Percentiles rank a stretch among this genome's conserved stretches.
Conservation (phyloP, 2,113 vertebrate genomes). For the Irena cyanogastra region DNA sequence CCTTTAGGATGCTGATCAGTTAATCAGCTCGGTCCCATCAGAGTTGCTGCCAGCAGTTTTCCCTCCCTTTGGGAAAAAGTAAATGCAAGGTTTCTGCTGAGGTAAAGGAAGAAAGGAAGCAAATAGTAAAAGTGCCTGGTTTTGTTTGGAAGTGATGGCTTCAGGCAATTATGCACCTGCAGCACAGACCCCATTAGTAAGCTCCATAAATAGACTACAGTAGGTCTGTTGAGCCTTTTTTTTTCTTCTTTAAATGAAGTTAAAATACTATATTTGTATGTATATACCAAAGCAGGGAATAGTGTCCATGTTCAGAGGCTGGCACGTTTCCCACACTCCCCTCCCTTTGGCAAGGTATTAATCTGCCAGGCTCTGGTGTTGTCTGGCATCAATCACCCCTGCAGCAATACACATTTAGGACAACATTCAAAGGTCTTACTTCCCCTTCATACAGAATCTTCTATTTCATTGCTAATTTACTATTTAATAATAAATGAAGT, state of each 20-base stretch:
- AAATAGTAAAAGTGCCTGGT: not conserved
- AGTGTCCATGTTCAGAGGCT: not conserved
- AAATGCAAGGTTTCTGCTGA: not conserved
- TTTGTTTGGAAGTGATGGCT: not conserved
- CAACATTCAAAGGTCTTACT: not conserved
- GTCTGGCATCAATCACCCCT: not conserved
- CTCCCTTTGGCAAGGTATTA: not conserved
- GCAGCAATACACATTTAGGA: not conserved
- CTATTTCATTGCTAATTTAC: not conserved
- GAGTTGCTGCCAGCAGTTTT: slow-evolving; percentile 1
- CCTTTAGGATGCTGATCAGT: slow-evolving; percentile 14
- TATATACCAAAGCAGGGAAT: not conserved
- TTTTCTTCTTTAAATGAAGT: not conserved
- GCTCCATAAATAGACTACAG: not conserved
- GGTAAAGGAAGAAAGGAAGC: not conserved
- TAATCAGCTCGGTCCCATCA: not conserved
- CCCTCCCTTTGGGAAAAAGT: not conserved
- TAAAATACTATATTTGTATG: not conserved
- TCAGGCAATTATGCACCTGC: not conserved
- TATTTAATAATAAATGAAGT: not conserved
- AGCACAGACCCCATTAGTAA: not conserved
- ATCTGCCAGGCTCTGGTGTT: not conserved
- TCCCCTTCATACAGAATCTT: not conserved
- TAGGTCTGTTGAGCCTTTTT: not conserved
- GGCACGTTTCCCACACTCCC: not conserved